Conservation (phyloP, 2,797 vertebrate species). For the Botia kubotai region DNA sequence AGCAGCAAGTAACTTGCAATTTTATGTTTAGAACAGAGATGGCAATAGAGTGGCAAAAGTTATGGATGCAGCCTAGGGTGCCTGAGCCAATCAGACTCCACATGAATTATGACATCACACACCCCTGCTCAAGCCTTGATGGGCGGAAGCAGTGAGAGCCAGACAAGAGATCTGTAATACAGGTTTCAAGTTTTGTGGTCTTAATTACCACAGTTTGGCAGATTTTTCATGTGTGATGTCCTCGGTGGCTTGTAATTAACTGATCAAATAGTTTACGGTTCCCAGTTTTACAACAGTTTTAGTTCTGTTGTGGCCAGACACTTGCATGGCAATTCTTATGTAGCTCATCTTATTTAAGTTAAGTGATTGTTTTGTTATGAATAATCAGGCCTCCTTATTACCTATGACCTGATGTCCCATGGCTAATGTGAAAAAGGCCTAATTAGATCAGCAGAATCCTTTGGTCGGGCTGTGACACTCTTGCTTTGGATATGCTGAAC, state of each 20-base stretch:
- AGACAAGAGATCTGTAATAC: slow-evolving; percentile 7
- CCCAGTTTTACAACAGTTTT: too few species aligned
- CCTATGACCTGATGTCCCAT: background rate
- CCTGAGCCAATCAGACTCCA: slow-evolving; percentile 20
- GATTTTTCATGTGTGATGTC: background rate
- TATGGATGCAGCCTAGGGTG: slow-evolving; percentile 1
- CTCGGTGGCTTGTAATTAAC: too few species aligned
- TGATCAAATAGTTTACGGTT: too few species aligned
- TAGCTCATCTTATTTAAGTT: background rate
- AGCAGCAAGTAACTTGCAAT: too few species aligned
- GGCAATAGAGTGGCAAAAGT: too few species aligned
- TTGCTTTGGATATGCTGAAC: too few species aligned
- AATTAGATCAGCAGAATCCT: too few species aligned
- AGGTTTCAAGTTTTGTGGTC: background rate
- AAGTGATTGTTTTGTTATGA: background rate
- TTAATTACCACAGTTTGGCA: slow-evolving; percentile 1
- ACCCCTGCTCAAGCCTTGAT: background rate
- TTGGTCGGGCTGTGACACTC: too few species aligned
- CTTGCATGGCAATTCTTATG: background rate
- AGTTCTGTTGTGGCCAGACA: background rate
- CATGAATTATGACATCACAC: slow-evolving; percentile 2
- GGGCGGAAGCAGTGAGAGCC: slow-evolving; percentile 1
- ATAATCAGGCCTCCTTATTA: background rate
- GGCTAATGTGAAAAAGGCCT: background rate
- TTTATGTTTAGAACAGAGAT: too few species aligned